Conservation (phyloP, 92 coral and sea anemone genomes). For the Epizoanthus fatuus region DNA sequence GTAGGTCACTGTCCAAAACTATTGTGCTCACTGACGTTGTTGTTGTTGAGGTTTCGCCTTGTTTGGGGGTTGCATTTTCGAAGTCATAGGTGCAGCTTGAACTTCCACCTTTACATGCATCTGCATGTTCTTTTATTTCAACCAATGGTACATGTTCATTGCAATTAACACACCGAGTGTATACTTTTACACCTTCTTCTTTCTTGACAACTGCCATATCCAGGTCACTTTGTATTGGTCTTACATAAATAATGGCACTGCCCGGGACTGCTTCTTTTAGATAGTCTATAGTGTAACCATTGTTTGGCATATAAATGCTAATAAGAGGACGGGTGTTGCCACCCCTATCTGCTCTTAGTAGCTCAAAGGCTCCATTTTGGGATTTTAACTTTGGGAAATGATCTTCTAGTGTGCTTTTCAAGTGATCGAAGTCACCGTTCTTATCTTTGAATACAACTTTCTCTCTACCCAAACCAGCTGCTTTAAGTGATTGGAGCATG, state of each 20-base stretch:
- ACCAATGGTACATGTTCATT: background rate
- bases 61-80: constrained; percentile 5
- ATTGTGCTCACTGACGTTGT: constrained; percentile 31
- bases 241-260: constrained; percentile 17
- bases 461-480: constrained; percentile 60
- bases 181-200: constrained; percentile 15
- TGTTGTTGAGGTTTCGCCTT: constrained; percentile 19
- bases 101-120: background rate
- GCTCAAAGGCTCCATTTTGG: constrained; percentile 69
- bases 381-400: constrained; percentile 64
- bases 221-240: constrained; percentile 31
- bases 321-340: constrained; percentile 37
- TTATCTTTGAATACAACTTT: constrained; percentile 52
- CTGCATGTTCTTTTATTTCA: constrained; percentile 17
- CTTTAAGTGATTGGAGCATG: constrained; percentile 27
- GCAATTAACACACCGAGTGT: constrained; percentile 27
- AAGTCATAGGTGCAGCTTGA: constrained; percentile 25
- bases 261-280: constrained; percentile 21
- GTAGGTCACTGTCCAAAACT: constrained; percentile 38
- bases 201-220: background rate
- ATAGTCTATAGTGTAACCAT: constrained; percentile 5
- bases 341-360: constrained; percentile 67
- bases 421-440: constrained; percentile 52
- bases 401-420: constrained; percentile 42
- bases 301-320: background rate